Percentiles rank a stretch among this genome's conserved stretches.
Evolutionary conservation across 2,888 invertebrate species (phyloP).

Genomic region (Acanthopleura granulata): DNA sequence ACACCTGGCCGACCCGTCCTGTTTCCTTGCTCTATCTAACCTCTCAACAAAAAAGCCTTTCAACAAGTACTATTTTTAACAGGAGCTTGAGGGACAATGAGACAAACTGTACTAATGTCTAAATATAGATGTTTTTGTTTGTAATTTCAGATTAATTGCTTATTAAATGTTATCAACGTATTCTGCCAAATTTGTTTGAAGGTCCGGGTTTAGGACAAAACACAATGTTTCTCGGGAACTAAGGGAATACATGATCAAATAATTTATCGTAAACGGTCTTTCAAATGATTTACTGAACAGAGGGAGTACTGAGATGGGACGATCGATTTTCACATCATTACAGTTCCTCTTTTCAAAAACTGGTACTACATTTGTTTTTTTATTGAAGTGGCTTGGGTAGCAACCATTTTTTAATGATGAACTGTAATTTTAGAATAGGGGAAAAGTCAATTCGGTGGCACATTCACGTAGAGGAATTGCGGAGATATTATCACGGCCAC

Average conservation of each 20-base stretch:
- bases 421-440: background rate
- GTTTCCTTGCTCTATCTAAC: too few species aligned
- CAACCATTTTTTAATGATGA: background rate
- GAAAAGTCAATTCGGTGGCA: background rate
- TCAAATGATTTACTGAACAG: background rate
- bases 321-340: background rate
- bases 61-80: too few species aligned
- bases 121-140: constrained; percentile 14
- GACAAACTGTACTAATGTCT: constrained; percentile 13
- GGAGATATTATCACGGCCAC: background rate
- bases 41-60: too few species aligned
- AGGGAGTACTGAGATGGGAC: background rate
- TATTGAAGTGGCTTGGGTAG: background rate
- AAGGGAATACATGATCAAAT: background rate
- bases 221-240: background rate
- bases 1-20: too few species aligned
- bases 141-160: background rate
- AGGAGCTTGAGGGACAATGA: background rate
- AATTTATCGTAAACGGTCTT: background rate
- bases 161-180: background rate
- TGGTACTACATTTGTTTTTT: background rate
- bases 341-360: background rate
- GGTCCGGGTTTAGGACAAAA: background rate
- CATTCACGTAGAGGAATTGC: background rate
- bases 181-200: constrained; percentile 2